Percentiles rank a stretch among this genome's conserved stretches.
Conservation (phyloP, 2,888 invertebrate genomes). For the Neuroscelio doddi region DNA sequence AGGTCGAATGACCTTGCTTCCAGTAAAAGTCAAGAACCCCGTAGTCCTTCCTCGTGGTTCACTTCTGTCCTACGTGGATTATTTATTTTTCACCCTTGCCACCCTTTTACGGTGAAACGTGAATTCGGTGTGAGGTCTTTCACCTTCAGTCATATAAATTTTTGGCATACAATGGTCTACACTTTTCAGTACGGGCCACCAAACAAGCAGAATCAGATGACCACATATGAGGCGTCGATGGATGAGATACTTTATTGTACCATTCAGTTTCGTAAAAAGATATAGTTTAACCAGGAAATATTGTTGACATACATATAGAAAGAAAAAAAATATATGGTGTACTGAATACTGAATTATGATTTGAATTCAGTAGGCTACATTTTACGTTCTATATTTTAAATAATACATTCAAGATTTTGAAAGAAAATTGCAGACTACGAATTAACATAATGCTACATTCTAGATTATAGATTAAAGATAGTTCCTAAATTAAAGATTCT, state of each 20-base stretch:
- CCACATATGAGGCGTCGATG: background rate
- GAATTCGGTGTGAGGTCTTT: conserved; percentile 24
- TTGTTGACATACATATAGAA: too few relatives aligned
- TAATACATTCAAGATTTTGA: too few relatives aligned
- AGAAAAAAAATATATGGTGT: too few relatives aligned
- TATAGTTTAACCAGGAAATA: too few relatives aligned
- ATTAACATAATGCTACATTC: too few relatives aligned
- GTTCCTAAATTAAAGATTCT: too few relatives aligned
- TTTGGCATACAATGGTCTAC: conserved; percentile 10
- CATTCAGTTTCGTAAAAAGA: too few relatives aligned
- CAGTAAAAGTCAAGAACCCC: conserved; percentile 16
- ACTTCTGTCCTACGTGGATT: conserved; percentile 11
- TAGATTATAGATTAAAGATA: too few relatives aligned
- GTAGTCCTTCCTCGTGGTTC: conserved; percentile 11
- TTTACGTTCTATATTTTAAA: too few relatives aligned
- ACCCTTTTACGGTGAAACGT: background rate
- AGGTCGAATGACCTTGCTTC: conserved; percentile 25
- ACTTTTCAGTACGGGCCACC: conserved; percentile 8
- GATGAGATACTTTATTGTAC: conserved; percentile 13
- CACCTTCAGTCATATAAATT: conserved; percentile 19
- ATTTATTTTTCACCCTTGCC: conserved; percentile 12
- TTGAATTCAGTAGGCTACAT: too few relatives aligned
- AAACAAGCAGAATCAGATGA: background rate
- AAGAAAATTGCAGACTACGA: too few relatives aligned
- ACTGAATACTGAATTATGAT: too few relatives aligned